A percentile compares a stretch with the other conserved stretches of the same genome.
Conservation (phyloP, 2,888 invertebrate genomes). For the Microplitis deprimator region DNA sequence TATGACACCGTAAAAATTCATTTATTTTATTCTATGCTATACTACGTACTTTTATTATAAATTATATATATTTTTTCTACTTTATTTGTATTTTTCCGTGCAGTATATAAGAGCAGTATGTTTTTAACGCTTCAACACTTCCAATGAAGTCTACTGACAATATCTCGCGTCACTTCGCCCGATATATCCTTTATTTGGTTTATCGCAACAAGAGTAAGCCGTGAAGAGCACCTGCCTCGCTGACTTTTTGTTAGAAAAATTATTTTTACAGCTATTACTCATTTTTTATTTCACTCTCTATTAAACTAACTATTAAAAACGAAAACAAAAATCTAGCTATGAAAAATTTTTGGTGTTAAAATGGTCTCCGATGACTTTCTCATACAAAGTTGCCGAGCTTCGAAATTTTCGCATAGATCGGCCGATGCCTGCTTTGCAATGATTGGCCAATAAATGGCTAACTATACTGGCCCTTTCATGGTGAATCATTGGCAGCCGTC, state of each 20-base stretch:
- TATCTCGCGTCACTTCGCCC: background rate
- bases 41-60: background rate
- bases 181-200: background rate
- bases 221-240: background rate
- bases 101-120: background rate
- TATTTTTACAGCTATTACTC: background rate
- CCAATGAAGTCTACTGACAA: conserved; percentile 19
- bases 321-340: no score
- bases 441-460: no score
- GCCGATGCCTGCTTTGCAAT: no score
- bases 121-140: conserved; percentile 10
- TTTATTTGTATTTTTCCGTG: background rate
- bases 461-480: no score
- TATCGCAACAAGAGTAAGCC: background rate
- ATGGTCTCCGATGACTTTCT: no score
- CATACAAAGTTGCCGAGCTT: no score
- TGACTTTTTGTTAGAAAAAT: background rate
- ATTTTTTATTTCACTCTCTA: background rate
- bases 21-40: background rate
- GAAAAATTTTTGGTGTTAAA: no score
- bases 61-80: background rate
- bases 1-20: background rate
- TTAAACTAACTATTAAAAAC: background rate
- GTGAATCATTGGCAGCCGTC: no score
- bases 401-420: no score